Base-by-base conservation (phyloP, 2,797 vertebrate genomes). In the Gambelia wislizenii region DNA sequence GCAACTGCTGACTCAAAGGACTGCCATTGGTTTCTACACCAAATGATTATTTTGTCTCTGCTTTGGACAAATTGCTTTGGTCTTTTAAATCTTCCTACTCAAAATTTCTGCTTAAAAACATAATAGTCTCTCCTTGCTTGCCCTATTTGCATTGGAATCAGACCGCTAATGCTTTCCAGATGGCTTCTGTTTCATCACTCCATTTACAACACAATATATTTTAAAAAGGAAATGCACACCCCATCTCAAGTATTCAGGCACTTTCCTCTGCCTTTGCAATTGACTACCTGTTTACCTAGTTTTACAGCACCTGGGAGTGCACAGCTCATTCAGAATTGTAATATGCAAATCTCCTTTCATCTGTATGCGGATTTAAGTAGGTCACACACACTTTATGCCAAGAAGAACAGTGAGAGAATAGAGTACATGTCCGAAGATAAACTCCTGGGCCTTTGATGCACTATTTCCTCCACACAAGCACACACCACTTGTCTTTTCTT, bases 151-250 rank as follows among this genome's bases (percentile, higher is more conserved):
- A 93, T 77, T 89, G 59, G 84, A 91, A 94, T 92, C 89, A 95
- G 77, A 90, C 91, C 80, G 80, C 81, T 95, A 94, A 95, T 92
- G 78, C n/a, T 93, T 93, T 95, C 92, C 93, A 96, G 84, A 88
- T 96, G 89, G 84, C 89, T 87, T 89, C 69, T 59, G 86, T 93
- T 94, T 93, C 89, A 92, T 52, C 44, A 87, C 47, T 87, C 85
- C 90, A 93, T 94, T 76, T 92, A 83, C 61, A 86, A 61, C 70
- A 67, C 88, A 75, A 85, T 52, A 76, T 59, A 75, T 84, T 88
- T 70, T 83, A 12, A 76, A 36, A 27, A 75, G 47, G 89, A 88
- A 92, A 94, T 91, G 27, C 79, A 47, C 30, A 52, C 36, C 67
- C 67, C 49, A 7, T 0, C 0, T 90, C 89, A 87, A 89, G 61